Evolutionary conservation across 2,113 vertebrate genomes (phyloP).

Genomic region (Acrocephalus arundinaceus): DNA sequence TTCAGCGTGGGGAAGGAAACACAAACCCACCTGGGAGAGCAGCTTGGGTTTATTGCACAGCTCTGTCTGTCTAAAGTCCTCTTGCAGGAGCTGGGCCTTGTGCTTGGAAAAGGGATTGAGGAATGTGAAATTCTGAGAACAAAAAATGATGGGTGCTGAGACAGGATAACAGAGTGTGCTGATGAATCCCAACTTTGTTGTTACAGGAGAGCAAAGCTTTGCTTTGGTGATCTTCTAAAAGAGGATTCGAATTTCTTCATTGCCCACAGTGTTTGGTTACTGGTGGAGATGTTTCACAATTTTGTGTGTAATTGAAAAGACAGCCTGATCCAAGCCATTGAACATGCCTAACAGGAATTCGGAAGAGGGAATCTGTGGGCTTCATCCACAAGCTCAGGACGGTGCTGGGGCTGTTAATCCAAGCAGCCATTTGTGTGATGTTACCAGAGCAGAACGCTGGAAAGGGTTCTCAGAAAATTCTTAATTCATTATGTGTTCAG

Average conservation of each 20-base stretch:
- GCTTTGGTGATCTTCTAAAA: neutral
- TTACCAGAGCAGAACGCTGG: neutral
- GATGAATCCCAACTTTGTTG: neutral
- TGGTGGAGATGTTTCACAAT: neutral
- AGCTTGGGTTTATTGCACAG: constrained; percentile 32
- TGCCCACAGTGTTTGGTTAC: neutral
- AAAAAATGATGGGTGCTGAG: neutral
- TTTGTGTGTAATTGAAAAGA: constrained; percentile 18
- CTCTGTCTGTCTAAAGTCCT: neutral
- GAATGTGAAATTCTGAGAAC: neutral
- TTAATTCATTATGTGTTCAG: neutral
- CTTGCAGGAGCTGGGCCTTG: neutral
- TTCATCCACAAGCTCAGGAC: neutral
- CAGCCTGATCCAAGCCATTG: neutral
- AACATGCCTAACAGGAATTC: neutral
- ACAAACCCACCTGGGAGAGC: constrained; percentile 15
- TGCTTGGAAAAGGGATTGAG: neutral
- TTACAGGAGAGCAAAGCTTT: neutral
- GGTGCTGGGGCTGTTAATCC: neutral
- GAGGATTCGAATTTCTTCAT: neutral
- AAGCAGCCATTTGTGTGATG: neutral
- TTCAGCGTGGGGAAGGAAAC: constrained; percentile 42
- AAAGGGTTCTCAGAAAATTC: neutral
- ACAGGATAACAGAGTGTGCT: neutral
- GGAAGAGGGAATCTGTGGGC: neutral